A percentile compares a stretch with the other conserved stretches of the same genome.
Conservation (phyloP, 2,797 vertebrate genomes). For the Florisuga fusca region DNA sequence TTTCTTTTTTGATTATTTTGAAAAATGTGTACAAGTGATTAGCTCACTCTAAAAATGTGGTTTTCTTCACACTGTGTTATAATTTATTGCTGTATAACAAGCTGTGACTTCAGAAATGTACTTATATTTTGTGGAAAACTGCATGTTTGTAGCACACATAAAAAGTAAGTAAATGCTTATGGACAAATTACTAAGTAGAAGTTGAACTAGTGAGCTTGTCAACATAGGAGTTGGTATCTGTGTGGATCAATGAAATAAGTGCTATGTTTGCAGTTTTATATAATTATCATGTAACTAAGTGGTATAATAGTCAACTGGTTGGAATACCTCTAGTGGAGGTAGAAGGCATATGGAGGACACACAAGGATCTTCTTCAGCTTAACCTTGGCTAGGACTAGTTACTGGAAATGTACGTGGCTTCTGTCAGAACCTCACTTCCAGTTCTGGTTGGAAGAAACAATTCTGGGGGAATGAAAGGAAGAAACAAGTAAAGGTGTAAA, state of each 20-base stretch:
- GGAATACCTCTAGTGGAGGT: not conserved
- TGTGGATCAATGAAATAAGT: not conserved
- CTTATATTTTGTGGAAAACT: not conserved
- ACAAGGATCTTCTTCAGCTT: not conserved
- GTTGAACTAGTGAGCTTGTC: not conserved
- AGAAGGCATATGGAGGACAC: not conserved
- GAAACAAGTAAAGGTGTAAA: not conserved
- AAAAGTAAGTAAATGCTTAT: not conserved
- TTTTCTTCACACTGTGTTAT: not conserved
- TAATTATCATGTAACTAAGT: not conserved
- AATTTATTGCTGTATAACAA: not conserved
- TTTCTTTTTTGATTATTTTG: not conserved
- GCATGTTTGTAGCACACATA: not conserved
- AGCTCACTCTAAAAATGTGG: not conserved
- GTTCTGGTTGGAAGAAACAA: not conserved
- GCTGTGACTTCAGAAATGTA: not conserved
- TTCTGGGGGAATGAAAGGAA: not conserved
- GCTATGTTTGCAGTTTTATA: not conserved
- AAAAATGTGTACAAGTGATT: not conserved
- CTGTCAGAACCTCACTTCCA: not conserved
- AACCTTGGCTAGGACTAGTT: not conserved
- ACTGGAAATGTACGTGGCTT: not conserved
- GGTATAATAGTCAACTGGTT: not conserved
- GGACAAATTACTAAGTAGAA: not conserved
- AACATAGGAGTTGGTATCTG: not conserved